Conservation (phyloP, 2,888 invertebrate genomes). For the Dicyrtomina minuta region DNA sequence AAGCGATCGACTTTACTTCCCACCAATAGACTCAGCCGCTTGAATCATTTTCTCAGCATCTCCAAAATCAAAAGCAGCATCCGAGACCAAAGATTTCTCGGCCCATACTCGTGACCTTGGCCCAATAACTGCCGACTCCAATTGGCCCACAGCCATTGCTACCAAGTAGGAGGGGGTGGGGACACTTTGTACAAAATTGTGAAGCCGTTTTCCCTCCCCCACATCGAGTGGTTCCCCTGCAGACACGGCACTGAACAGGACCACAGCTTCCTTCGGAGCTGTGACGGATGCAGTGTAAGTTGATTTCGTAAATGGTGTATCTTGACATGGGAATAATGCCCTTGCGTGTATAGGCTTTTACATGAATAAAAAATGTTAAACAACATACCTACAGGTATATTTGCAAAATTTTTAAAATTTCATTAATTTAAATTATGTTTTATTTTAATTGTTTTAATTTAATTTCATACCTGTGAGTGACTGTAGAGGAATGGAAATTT, state of each 20-base stretch:
- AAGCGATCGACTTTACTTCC: constrained; percentile 58
- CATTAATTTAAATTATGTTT: no score
- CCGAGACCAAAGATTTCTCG: constrained; percentile 80
- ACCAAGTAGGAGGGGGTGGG: constrained; percentile 86
- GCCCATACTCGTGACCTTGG: constrained; percentile 85
- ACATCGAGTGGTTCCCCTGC: constrained; percentile 56
- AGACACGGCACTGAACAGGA: constrained; percentile 82
- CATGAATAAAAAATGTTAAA: constrained; percentile 52
- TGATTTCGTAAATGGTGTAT: constrained; percentile 84
- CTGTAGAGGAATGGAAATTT: constrained; percentile 81
- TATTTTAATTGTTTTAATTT: no score
- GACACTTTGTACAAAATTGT: constrained; percentile 70
- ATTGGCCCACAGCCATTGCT: constrained; percentile 81
- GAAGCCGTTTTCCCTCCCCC: constrained; percentile 59
- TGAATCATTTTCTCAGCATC: constrained; percentile 79
- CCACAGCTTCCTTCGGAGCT: constrained; percentile 72
- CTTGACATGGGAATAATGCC: constrained; percentile 87
- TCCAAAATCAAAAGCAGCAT: constrained; percentile 82
- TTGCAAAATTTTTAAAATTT: no score
- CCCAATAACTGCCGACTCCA: constrained; percentile 74
- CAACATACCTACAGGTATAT: no score
- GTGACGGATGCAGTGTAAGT: constrained; percentile 73
- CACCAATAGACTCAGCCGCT: constrained; percentile 79
- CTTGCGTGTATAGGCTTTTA: constrained; percentile 83
- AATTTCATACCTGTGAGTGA: constrained; percentile 70